These are phyloP conservation scores for Diorhabda carinulata DNA, from an alignment of 1,140 invertebrate species.

Conservation along the genomic window DNA sequence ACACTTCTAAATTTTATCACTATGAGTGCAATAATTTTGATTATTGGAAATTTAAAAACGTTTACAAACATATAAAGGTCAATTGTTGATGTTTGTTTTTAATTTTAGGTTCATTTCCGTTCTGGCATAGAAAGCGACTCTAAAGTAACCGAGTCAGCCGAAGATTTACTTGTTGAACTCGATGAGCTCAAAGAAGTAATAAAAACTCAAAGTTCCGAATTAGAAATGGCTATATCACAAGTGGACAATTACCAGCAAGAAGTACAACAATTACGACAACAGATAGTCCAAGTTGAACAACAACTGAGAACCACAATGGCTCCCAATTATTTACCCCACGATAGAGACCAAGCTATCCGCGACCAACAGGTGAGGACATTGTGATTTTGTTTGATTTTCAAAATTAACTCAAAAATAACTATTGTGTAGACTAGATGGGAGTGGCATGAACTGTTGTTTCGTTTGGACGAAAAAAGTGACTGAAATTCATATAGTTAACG, in stretches of 20 bases:
- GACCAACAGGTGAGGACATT: conserved; percentile 84
- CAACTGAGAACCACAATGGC: conserved; percentile 74
- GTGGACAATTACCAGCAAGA: conserved; percentile 86
- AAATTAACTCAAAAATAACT: conserved; percentile 21
- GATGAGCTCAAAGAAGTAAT: conserved; percentile 63
- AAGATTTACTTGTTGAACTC: conserved; percentile 64
- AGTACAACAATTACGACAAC: conserved; percentile 76
- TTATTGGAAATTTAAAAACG: background rate
- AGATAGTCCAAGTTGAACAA: conserved; percentile 81
- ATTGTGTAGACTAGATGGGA: conserved; percentile 32
- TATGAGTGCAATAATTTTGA: too few species aligned
- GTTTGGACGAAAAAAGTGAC: conserved; percentile 3
- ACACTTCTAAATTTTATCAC: too few species aligned
- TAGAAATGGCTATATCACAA: conserved; percentile 77
- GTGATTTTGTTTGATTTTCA: conserved; percentile 8
- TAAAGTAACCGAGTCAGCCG: conserved; percentile 67
- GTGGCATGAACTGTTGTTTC: conserved; percentile 33
- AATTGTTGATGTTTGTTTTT: background rate
- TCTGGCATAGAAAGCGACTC: conserved; percentile 75
- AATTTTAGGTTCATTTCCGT: conserved; percentile 75
- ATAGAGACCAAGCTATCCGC: conserved; percentile 75
- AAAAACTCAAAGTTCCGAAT: conserved; percentile 64
- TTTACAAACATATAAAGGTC: background rate
- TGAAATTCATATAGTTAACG: background rate
- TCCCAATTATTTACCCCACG: conserved; percentile 75